These are phyloP conservation scores for Zosterops borbonicus DNA, from an alignment of 2,113 vertebrate species.

Conservation along the genomic window DNA sequence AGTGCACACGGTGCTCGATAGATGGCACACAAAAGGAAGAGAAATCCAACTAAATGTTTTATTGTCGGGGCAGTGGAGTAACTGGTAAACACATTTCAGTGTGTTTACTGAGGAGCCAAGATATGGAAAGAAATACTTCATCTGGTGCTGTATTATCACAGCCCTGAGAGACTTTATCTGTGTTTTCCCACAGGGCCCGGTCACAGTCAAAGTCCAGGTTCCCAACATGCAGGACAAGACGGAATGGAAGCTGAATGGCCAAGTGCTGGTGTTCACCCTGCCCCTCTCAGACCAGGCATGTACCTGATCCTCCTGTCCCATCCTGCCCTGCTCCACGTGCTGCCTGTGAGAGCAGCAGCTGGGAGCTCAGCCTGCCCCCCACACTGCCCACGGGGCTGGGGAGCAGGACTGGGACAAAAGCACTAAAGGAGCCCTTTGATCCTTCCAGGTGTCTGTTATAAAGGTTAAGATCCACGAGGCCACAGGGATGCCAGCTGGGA, in stretches of 20 bases:
- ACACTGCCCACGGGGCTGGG: rapidly evolving
- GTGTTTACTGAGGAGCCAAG: neutral
- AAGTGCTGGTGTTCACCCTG: slow-evolving; percentile 93
- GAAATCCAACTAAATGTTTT: neutral
- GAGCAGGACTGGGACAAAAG: neutral
- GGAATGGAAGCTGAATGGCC: slow-evolving; percentile 96
- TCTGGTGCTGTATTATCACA: neutral
- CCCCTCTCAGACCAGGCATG: slow-evolving; percentile 94
- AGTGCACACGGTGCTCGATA: rapidly evolving
- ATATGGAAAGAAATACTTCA: neutral
- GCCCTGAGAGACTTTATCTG: neutral
- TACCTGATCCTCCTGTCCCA: neutral
- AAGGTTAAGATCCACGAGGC: slow-evolving; percentile 99
- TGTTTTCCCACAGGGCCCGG: slow-evolving; percentile 83
- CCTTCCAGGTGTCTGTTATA: slow-evolving; percentile 92
- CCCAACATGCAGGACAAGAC: slow-evolving; percentile 99
- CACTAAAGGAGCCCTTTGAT: neutral
- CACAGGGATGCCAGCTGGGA: slow-evolving; percentile 96
- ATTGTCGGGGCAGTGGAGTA: neutral
- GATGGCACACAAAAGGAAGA: neutral
- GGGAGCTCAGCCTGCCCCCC: neutral
- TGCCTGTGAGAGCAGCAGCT: neutral
- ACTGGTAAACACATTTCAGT: neutral
- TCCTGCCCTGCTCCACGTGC: neutral
- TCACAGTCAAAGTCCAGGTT: slow-evolving; percentile 97